Evolutionary conservation across 1,140 invertebrate species (phyloP), one percentile per base, ranked within the genome.

Genomic region (Sitodiplosis mosellana): DNA sequence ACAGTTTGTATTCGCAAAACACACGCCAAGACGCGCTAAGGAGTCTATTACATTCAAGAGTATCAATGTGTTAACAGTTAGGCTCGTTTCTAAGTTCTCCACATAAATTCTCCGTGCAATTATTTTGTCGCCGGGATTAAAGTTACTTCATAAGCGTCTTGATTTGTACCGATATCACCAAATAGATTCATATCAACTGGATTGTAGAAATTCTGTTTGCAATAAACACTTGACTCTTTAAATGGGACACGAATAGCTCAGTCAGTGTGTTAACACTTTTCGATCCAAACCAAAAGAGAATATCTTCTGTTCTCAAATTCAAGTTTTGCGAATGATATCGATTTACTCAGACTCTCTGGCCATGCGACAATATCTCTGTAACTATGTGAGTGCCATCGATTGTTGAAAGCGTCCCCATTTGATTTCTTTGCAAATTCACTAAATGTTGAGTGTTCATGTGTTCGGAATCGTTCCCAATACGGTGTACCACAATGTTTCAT

Each of bases 51-150:
- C 27, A 27, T 27, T 10, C 54, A 81, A 61, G 42, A 83, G 80
- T 49, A 94, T 61, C 91, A 91, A 96, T 41, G 80, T 75, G 69
- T 96, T 96, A 0, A 94, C 70, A 57, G 83, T 81, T 14, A 94
- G 75, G 21, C 73, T 70, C 17, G 82, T 73, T 17, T 71, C 65
- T 40, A 84, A 56, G 55, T 84, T 83, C 64, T 91, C 83, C 5
- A 95, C 92, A 69, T 85, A 93, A 72, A 96, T 92, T 92, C 92
- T 96, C 91, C 91, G 92, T 1, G 96, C 81, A 59, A 86, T 77
- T 10, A 97, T 64, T 6, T 90, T 80, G 69, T 96, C 86, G 2
- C 88, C 89, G 7, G 87, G 77, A 43, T 81, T 69, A 96, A 66
- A 18, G 67, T 72, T 17, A 88, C 68, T 27, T 73, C 66, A 67